phyloP scores from a whole-genome alignment of 2,888 invertebrate species.

The Sericinus montela region DNA sequence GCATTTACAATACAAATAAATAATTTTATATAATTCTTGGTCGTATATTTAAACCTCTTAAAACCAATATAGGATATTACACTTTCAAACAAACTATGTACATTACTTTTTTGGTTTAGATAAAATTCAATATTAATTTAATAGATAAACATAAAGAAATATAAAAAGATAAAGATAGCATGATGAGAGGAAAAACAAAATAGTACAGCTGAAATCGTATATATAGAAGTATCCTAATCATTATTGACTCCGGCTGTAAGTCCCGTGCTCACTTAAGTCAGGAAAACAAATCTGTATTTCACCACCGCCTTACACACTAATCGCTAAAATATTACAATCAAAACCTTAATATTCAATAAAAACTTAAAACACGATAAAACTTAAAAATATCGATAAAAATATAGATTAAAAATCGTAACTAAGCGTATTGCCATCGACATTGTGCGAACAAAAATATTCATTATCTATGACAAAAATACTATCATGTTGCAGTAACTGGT shows the following conservation, averaged over 20 bases:
- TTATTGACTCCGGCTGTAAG: background rate
- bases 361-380: slow-evolving; percentile 32
- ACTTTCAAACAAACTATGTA: no score
- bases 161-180: background rate
- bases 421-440: slow-evolving; percentile 53
- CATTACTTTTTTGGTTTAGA: no score
- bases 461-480: slow-evolving; percentile 14
- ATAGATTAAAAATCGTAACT: slow-evolving; percentile 49
- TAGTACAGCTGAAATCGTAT: no score
- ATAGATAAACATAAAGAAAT: no score
- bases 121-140: no score
- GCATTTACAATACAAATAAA: no score
- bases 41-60: no score
- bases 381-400: slow-evolving; percentile 37
- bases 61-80: no score
- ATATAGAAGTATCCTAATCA: no score
- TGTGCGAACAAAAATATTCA: slow-evolving; percentile 54
- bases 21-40: no score
- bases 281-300: slow-evolving; percentile 11
- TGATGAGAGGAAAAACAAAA: background rate
- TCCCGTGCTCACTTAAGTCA: slow-evolving; percentile 7
- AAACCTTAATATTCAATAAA: slow-evolving; percentile 48
- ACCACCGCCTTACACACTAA: slow-evolving; percentile 19
- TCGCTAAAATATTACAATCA: slow-evolving; percentile 27
- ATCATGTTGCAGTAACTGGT: slow-evolving; percentile 1